Base-by-base conservation (phyloP, 2,113 vertebrate genomes). In the Aleadryas rufinucha region DNA sequence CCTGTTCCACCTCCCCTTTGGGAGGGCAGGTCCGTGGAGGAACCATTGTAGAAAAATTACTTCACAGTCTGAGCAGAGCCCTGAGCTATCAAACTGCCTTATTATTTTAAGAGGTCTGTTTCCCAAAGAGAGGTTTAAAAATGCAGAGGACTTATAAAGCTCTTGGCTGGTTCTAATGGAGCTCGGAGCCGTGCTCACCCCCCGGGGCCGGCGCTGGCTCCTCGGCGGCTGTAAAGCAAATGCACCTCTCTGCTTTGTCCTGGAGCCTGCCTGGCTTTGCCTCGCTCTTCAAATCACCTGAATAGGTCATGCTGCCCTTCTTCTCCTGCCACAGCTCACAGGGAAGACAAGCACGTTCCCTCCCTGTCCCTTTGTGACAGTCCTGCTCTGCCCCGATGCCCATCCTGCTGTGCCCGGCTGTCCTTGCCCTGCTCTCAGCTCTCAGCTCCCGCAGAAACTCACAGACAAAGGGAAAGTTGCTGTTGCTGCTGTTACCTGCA, bases 41-140 rank as follows among this genome's bases (percentile, higher is more conserved):
- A 92, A 5, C 37, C 9, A 2, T 2, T 47, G 53, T 37, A 16
- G 35, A 90, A 90, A 90, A 90, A 93, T 80, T 11, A 31, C 79
- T 63, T 83, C 54, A 16, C 86, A 26, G 47, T 59, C 65, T 80
- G 68, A 90, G 68, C 80, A 59, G 27, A 59, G 79, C 88, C 71
- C 26, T 39, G 59, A 92, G 90, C 71, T 86, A 77, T 78, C 86
- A 54, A 17, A 12, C 54, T 47, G 28, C 63, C 39, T 50, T 70
- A 86, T 84, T 93, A 41, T 39, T 39, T 88, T 61, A 78, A 90
- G 71, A 88, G 88, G 23, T 90, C 41, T 86, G 45, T 54, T 86
- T 95, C 86, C 83, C 90, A 52, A 84, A 86, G 76, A 92, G 88
- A 65, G 53, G 56, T 93, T 94, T 92, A 85, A 88, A 95, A 92